Conservation (phyloP, 2,888 invertebrate genomes). For the Sarcophaga subvicina region DNA sequence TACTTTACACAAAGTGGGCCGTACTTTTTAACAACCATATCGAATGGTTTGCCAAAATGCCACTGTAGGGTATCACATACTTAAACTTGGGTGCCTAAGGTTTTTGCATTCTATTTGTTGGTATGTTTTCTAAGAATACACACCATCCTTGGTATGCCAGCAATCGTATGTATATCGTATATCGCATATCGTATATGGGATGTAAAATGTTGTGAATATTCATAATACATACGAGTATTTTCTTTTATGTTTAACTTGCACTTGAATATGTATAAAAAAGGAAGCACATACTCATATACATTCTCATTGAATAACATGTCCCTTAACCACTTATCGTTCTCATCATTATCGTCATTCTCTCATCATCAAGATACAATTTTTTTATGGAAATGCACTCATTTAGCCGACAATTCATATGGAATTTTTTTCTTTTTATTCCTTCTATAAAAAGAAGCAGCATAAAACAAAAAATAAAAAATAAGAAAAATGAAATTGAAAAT, state of each 20-base stretch:
- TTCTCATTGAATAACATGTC: conserved; percentile 38
- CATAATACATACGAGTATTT: conserved; percentile 40
- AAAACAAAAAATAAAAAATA: conserved; percentile 10
- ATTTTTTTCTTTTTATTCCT: background rate
- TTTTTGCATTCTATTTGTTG: conserved; percentile 11
- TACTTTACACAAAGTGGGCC: too few species aligned
- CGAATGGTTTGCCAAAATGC: too few species aligned
- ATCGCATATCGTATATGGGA: background rate
- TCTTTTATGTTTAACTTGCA: conserved; percentile 66
- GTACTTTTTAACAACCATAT: too few species aligned
- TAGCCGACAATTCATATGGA: conserved; percentile 35
- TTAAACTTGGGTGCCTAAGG: too few species aligned
- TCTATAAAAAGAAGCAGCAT: background rate
- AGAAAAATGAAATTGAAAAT: background rate
- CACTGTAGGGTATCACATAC: too few species aligned
- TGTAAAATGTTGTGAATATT: conserved; percentile 45
- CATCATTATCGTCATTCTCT: conserved; percentile 4
- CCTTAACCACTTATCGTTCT: conserved; percentile 50
- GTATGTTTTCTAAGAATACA: conserved; percentile 62
- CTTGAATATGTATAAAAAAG: conserved; percentile 44
- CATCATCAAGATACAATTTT: background rate
- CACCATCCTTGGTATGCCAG: background rate
- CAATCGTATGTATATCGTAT: background rate
- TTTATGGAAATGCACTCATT: conserved; percentile 35
- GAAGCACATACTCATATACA: conserved; percentile 1